Base-by-base conservation (phyloP, 2,888 invertebrate species). In the Agonopterix subpropinquella region DNA sequence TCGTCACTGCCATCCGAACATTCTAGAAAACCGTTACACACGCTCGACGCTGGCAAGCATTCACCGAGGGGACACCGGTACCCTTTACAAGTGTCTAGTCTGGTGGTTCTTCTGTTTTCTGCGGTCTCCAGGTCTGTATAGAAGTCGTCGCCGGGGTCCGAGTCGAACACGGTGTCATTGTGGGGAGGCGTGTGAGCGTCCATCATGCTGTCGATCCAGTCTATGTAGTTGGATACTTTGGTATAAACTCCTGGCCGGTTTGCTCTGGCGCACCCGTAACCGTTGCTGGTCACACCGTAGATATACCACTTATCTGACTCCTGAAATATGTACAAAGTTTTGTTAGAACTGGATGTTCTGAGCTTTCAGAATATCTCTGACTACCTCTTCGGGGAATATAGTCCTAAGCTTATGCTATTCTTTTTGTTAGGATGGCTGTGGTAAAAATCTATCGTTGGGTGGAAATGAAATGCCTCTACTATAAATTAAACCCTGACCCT, bases 171-270 rank as follows among this genome's bases (percentile, higher is more conserved):
- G 9, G 66, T 67, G 45, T 67, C 53, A 59, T 80, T 80, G 44
- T 60, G 57, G 0, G 57, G 52, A 1, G 74, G 74, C 18, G 88
- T 80, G 67, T 82, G 63, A 0, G 77, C 56, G 2, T 69, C 69
- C 58, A 92, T 90, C 11, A 91, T 88, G 43, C 82, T 77, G 61
- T 92, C 89, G 51, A 95, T 93, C 94, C 94, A 95, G 28, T 90
- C 87, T 41, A 93, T 80, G 73, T 95, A 95, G 74, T 93, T 92
- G 36, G 92, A 89, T 8, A 94, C 94, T 77, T 94, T 94, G 0
- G 95, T 95, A 80, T 95, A 95, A 43, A 95, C 94, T 39, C 95
- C 95, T 11, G 95, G 95, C 7, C 94, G 85, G 67, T 93, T 92
- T 0, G 94, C 93, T 55, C 95, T 85, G 0, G 94, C 95, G 73